Base-by-base conservation (phyloP, 2,113 vertebrate genomes). In the Podarcis raffonei region DNA sequence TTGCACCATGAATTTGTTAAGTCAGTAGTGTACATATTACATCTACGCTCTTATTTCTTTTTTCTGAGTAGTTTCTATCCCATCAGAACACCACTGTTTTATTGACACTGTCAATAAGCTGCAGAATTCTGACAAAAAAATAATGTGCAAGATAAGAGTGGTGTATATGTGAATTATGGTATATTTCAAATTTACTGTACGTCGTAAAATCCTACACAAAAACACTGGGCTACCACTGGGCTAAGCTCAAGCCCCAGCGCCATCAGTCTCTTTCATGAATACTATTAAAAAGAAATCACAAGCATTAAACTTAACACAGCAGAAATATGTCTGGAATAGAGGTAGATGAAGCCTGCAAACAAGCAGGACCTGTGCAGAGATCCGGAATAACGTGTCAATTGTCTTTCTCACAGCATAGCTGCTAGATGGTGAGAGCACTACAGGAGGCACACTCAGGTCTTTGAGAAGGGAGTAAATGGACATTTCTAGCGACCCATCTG, bases 201-300 rank as follows among this genome's bases (percentile, higher is more conserved):
- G 87, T 81, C 66, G 93, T 95, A 95, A 95, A 94, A 93, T 80
- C 86, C 5, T 90, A 86, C 32, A 69, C 89, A 77, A 77, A 86
- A 75, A 89, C 83, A 84, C 53, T 78, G 32, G 0, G 4, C 84
- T 92, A 92, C 25, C 84, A 90, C 90, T 89, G 86, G 92, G 91
- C 39, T 87, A 22, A 91, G 90, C 93, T 92, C 91, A 87, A 71
- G 75, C 87, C 42, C 39, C 23, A 83, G 30, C 30, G 13, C 71
- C 48, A 88, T 88, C 72, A 77, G 81, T 84, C 72, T 90, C n/a
- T 84, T 87, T 57, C 0, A 16, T n/a, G 18, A 82, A 69, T 62
- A 88, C n/a, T 88, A 87, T 88, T 66, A 85, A 77, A 79, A 71
- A 80, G 62, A 69, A 84, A 89, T 71, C 82, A 84, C 75, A 84